Base-by-base conservation (phyloP, 2,113 vertebrate species). In the Aptenodytes forsteri region DNA sequence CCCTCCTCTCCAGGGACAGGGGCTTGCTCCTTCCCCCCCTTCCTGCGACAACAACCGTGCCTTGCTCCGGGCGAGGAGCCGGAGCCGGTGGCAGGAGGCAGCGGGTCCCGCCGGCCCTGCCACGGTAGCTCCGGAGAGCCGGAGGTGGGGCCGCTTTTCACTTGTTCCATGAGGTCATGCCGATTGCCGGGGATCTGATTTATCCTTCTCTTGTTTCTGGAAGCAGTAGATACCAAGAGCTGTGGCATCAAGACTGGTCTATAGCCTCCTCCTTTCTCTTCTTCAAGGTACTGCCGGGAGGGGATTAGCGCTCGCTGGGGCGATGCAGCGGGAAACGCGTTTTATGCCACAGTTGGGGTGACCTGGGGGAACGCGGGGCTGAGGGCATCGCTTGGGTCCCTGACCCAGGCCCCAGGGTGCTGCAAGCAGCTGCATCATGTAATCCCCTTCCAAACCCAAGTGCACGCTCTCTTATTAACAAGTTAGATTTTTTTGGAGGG, bases 241-340 rank as follows among this genome's bases (percentile, higher is more conserved):
- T 34, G 58, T 5, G 47, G 21, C 54, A 16, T 20, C 29, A 2
- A 36, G 40, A 1, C 13, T 17, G n/a, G 22, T 16, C 34, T 29
- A 2, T 6, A 59, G 52, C 29, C 38, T n/a, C 46, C 29, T 56
- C 27, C 46, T 71, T 11, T 17, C 49, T 26, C 36, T 36, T 7
- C 40, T 27, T 23, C 40, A 2, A 34, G 49, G 30, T 22, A 2
- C 16, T 13, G 1, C 59, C 11, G 7, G n/a, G 16, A 22, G 27
- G 7, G 34, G 12, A 27, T 20, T 4, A 16, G 42, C 7, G 2
- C 80, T 38, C 1, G 16, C 62, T 7, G 19, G 46, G 42, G 4
- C 10, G 20, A n/a, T 34, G 36, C 16, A 0, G 18, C 14, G 46
- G 40, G 78, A 21, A 17, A 12, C 1, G 13, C 1, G 10, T 2